Conservation (phyloP, 2,888 invertebrate species). For the Chirona hameri region DNA sequence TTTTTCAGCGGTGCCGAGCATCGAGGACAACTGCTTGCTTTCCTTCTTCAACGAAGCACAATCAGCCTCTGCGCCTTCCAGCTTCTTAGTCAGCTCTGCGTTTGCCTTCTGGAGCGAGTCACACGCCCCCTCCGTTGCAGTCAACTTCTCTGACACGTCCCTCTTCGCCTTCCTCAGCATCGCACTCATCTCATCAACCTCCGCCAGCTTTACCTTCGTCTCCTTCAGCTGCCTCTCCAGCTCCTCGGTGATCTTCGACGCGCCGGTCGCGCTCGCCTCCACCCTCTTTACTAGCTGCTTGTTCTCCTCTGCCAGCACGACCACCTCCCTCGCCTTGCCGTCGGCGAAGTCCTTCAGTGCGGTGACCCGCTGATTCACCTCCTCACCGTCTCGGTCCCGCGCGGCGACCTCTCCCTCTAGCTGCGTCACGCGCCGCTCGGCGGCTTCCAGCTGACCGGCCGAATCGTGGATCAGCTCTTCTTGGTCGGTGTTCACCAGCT, state of each 20-base stretch:
- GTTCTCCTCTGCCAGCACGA: neutral
- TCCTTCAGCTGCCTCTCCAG: constrained; percentile 49
- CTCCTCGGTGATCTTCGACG: neutral
- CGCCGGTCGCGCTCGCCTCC: neutral
- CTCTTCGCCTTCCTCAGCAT: constrained; percentile 47
- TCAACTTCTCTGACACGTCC: constrained; percentile 33
- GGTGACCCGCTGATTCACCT: neutral
- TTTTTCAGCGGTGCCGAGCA: too few relatives aligned
- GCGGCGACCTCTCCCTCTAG: neutral
- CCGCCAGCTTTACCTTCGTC: constrained; percentile 56
- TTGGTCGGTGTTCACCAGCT: neutral
- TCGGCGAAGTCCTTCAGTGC: neutral
- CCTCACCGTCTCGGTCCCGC: neutral
- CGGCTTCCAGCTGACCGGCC: neutral
- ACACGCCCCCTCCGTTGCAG: neutral
- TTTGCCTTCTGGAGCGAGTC: neutral
- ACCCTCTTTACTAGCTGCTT: constrained; percentile 2
- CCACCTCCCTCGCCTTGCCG: neutral
- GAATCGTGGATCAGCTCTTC: neutral
- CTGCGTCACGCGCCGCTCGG: neutral
- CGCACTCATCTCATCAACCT: neutral
- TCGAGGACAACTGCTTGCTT: too few relatives aligned
- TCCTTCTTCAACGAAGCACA: too few relatives aligned
- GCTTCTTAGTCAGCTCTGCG: neutral
- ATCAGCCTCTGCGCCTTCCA: too few relatives aligned